Percentiles rank a stretch among this genome's conserved stretches.
These are phyloP conservation scores for Porites divaricata DNA, from an alignment of 92 coral and sea anemone species.

Conservation along the genomic window DNA sequence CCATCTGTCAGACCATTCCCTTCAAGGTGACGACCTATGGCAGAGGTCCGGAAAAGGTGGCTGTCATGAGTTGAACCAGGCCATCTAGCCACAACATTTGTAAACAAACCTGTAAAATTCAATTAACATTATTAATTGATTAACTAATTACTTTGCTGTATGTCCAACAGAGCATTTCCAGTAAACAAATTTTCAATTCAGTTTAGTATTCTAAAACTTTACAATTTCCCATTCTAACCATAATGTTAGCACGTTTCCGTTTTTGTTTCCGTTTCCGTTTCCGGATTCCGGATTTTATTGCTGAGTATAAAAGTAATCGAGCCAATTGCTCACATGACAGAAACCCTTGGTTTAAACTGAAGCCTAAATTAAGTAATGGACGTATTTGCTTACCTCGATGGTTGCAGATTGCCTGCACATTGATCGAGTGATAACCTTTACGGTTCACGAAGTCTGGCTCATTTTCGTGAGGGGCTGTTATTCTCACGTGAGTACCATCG, in stretches of 20 bases:
- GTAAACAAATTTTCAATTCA: background rate
- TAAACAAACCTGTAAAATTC: constrained; percentile 50
- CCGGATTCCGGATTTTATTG: no score
- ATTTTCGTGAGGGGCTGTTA: constrained; percentile 33
- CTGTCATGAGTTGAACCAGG: constrained; percentile 77
- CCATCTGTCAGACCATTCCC: constrained; percentile 66
- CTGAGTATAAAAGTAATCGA: background rate
- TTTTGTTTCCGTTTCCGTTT: no score
- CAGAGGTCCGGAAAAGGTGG: constrained; percentile 54
- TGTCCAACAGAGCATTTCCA: background rate
- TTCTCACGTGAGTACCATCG: constrained; percentile 22
- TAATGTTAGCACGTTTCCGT: background rate
- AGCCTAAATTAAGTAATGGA: background rate
- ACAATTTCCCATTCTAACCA: background rate
- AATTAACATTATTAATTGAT: background rate
- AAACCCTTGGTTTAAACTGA: no score
- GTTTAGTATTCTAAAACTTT: no score
- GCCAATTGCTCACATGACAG: no score
- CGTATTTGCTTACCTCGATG: constrained; percentile 32
- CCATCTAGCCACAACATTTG: constrained; percentile 79
- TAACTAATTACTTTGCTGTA: background rate
- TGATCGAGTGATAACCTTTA: constrained; percentile 34
- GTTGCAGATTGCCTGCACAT: constrained; percentile 44
- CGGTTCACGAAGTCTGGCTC: constrained; percentile 48
- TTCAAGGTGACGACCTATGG: constrained; percentile 38